Evolutionary conservation across 2,888 invertebrate species (phyloP).

Genomic region (Andrena camellia): DNA sequence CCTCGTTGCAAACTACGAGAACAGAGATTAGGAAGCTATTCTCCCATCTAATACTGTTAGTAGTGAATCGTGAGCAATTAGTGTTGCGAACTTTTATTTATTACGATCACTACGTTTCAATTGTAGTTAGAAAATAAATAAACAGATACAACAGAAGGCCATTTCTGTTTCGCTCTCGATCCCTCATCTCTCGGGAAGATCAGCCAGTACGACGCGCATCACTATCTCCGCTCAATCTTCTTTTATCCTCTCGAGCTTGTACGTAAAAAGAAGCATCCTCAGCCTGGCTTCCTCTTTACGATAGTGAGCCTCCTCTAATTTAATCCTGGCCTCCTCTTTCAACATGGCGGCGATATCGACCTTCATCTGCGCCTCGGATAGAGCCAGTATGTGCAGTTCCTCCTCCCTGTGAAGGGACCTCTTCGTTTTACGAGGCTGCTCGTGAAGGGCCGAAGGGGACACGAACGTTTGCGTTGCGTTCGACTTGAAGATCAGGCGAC

Average conservation of each 20-base stretch:
- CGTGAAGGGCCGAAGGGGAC: slow-evolving; percentile 47
- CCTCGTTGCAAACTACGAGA: background rate
- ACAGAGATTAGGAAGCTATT: background rate
- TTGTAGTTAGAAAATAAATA: slow-evolving; percentile 62
- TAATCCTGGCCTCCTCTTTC: slow-evolving; percentile 77
- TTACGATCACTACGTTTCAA: slow-evolving; percentile 55
- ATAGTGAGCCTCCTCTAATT: slow-evolving; percentile 77
- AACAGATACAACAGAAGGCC: slow-evolving; percentile 35
- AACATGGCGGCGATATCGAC: slow-evolving; percentile 75
- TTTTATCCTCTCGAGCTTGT: slow-evolving; percentile 75
- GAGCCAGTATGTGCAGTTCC: slow-evolving; percentile 72
- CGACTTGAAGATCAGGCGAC: slow-evolving; percentile 37
- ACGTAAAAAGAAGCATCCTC: slow-evolving; percentile 75
- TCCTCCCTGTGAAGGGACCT: slow-evolving; percentile 67
- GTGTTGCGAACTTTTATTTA: slow-evolving; percentile 59
- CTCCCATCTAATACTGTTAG: background rate
- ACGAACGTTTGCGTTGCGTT: slow-evolving; percentile 48
- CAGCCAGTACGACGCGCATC: background rate
- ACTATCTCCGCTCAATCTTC: slow-evolving; percentile 57
- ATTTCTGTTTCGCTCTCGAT: background rate
- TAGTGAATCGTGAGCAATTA: slow-evolving; percentile 32
- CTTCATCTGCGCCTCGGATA: slow-evolving; percentile 77
- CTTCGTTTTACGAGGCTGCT: slow-evolving; percentile 57
- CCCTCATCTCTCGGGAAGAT: background rate
- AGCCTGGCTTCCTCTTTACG: slow-evolving; percentile 78